Evolutionary conservation across 2,888 invertebrate genomes (phyloP).

Genomic region (Phymatocera aterrima): DNA sequence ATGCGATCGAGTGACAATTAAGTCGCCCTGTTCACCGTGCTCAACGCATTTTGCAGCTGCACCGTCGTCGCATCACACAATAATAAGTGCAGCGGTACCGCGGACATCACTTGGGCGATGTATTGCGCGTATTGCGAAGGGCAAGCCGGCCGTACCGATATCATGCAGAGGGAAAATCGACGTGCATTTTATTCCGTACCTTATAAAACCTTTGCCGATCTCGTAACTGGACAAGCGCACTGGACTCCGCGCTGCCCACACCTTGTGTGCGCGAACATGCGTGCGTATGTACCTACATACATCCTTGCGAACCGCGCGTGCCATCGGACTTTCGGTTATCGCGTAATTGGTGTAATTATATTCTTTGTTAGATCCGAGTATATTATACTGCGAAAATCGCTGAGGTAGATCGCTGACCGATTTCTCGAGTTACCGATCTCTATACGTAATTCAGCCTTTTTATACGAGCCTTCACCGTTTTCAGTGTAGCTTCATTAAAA

Average conservation of each 20-base stretch:
- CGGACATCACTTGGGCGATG: background rate
- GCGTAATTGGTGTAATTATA: constrained; percentile 23
- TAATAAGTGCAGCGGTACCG: background rate
- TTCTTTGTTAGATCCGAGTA: constrained; percentile 14
- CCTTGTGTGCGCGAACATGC: no score
- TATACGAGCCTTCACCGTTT: background rate
- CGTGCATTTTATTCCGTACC: background rate
- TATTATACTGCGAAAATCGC: background rate
- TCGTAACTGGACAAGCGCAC: constrained; percentile 1
- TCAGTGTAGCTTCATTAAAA: background rate
- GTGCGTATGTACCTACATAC: no score
- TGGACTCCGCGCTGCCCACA: background rate
- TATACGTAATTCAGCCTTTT: background rate
- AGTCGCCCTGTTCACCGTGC: constrained; percentile 48
- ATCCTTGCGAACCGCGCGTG: background rate
- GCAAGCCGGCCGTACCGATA: background rate
- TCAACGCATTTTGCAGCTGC: constrained; percentile 17
- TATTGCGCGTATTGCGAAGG: background rate
- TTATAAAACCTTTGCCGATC: constrained; percentile 3
- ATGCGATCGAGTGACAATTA: constrained; percentile 61
- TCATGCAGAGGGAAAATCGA: background rate
- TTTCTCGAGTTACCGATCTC: background rate
- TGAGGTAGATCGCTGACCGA: constrained; percentile 6
- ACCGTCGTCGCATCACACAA: background rate
- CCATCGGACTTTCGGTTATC: background rate